Evolutionary conservation across 2,888 invertebrate species (phyloP).

Genomic region (Drosophila flavopinicola): DNA sequence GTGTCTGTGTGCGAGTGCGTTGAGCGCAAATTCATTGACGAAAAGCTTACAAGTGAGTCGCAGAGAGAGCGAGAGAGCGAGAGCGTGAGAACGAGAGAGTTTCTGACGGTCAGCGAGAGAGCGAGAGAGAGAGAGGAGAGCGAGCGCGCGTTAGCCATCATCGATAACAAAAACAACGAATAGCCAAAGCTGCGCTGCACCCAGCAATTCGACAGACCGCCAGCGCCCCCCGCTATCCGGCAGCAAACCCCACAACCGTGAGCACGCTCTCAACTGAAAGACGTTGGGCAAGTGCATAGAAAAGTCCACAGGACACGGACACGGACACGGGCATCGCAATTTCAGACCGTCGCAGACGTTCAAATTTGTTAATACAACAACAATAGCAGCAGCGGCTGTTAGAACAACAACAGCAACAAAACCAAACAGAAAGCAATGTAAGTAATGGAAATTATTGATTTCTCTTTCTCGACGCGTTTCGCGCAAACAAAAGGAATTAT

Average conservation of each 20-base stretch:
- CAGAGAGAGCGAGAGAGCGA: conserved; percentile 20
- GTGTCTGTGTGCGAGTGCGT: conserved; percentile 45
- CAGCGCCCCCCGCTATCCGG: conserved; percentile 22
- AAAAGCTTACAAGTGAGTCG: conserved; percentile 43
- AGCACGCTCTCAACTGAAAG: conserved; percentile 41
- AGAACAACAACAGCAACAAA: conserved; percentile 21
- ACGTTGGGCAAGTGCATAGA: conserved; percentile 66
- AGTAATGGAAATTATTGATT: conserved; percentile 70
- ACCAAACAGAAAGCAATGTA: conserved; percentile 64
- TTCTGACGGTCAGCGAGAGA: conserved; percentile 21
- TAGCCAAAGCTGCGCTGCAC: conserved; percentile 62
- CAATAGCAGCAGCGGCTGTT: conserved; percentile 30
- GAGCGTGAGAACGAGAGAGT: conserved; percentile 13
- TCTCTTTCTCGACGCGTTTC: conserved; percentile 30
- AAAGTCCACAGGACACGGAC: conserved; percentile 35
- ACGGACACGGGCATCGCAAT: conserved; percentile 37
- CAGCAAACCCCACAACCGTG: conserved; percentile 26
- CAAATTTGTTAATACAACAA: conserved; percentile 49
- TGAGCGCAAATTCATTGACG: conserved; percentile 68
- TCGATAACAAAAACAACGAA: conserved; percentile 78
- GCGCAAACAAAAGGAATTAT: conserved; percentile 31
- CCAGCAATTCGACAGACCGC: conserved; percentile 29
- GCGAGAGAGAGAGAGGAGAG: conserved; percentile 11
- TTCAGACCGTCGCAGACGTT: conserved; percentile 37
- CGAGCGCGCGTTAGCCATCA: conserved; percentile 51